Evolutionary conservation across 2,888 invertebrate species (phyloP), one percentile per base, ranked within the genome.

Genomic region (Tanytarsus gracilentus): DNA sequence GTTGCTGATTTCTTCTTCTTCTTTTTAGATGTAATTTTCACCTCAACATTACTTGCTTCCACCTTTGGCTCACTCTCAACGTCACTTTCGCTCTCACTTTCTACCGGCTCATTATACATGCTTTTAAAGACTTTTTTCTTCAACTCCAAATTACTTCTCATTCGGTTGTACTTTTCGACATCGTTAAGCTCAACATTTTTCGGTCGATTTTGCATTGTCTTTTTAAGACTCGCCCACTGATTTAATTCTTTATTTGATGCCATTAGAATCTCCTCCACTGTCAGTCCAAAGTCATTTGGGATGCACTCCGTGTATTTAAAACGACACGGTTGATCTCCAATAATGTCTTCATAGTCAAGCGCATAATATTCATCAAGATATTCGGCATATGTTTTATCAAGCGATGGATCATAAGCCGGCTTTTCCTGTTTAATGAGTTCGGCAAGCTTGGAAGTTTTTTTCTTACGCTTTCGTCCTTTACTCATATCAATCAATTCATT

Each of bases 361-460:
- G 87, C 84, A 70, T 97, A 97, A 71, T 96, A 97, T 72, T 97
- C 95, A 67, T 97, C 92, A 70, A 95, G 83, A 69, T 95, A 95
- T 66, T 94, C 80, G 29, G 85, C 82, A 72, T 91, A 95, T 0
- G 85, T 85, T 67, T 78, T 78, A 63, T 86, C 81, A 62, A 83
- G 77, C 0, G 79, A 75, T 0, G 95, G 91, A 71, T 96, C 81
- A 73, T 88, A 96, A 58, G 81, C 78, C 0, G 96, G 96, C 69
- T 95, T 95, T 58, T 86, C 80, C 30, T 79, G 76, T 14, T 81
- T 76, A 3, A 94, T 72, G 23, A 86, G 79, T 69, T 86, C 80
- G 11, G 85, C 84, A 63, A 93, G 84, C 64, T 85, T 84, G n/a
- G 86, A 85, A 65, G 85, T 84, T 66, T 82, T 78, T 65, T 80